Evolutionary conservation across 2,888 invertebrate species (phyloP).

Genomic region (Aporophyla lueneburgensis): DNA sequence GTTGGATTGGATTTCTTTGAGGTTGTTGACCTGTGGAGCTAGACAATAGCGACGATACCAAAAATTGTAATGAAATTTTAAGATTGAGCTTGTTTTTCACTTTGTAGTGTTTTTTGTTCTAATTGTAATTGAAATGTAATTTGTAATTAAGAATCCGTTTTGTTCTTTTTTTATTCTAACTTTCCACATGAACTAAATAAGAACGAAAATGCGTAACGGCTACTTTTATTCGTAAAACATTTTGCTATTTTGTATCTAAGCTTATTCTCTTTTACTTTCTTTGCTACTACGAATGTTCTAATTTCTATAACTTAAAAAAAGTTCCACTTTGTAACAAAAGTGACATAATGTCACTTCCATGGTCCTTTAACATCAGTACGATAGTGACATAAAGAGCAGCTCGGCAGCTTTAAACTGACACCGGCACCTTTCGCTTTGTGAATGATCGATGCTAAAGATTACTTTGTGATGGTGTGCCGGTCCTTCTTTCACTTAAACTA

Average conservation of each 20-base stretch:
- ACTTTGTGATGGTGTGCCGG: conserved; percentile 81
- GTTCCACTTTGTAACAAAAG: conserved; percentile 56
- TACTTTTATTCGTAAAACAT: background rate
- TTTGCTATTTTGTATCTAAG: background rate
- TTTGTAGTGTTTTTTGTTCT: background rate
- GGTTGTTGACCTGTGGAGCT: conserved; percentile 16
- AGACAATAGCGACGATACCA: conserved; percentile 9
- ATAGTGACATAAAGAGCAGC: conserved; percentile 68
- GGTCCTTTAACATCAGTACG: conserved; percentile 54
- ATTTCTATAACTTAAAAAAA: background rate
- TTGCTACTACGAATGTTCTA: too few species aligned
- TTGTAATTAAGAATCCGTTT: background rate
- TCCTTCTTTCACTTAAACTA: conserved; percentile 81
- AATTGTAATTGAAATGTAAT: conserved; percentile 30
- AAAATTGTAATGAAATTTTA: conserved; percentile 25
- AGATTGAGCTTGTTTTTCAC: conserved; percentile 5
- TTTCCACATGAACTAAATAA: background rate
- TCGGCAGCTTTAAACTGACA: conserved; percentile 50
- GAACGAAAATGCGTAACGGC: background rate
- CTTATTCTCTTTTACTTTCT: background rate
- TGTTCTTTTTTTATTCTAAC: background rate
- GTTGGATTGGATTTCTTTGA: conserved; percentile 48
- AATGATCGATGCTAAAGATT: conserved; percentile 87
- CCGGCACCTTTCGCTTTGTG: conserved; percentile 74
- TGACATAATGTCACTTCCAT: conserved; percentile 54